Conservation (phyloP, 2,113 vertebrate species). For the Albula glossodonta region DNA sequence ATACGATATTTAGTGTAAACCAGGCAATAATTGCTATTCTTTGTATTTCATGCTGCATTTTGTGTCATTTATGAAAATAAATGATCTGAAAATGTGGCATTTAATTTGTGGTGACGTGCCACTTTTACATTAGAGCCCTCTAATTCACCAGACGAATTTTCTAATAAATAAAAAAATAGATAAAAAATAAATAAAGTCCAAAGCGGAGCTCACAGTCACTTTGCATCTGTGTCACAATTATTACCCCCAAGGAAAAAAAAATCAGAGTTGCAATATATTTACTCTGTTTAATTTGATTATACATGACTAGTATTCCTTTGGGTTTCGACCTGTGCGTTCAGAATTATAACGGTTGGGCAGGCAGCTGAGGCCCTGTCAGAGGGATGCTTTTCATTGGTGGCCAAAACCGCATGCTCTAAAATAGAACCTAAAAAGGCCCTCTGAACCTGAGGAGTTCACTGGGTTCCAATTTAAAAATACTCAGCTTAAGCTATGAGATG, state of each 20-base stretch:
- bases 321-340: slow-evolving; percentile 50
- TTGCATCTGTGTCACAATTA: background rate
- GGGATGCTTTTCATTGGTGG: slow-evolving; percentile 7
- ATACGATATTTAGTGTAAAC: too few relatives aligned
- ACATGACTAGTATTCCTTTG: slow-evolving; percentile 53
- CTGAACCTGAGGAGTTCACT: background rate
- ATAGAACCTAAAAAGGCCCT: background rate
- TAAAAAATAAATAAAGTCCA: background rate
- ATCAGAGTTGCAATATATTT: slow-evolving; percentile 63
- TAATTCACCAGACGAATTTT: background rate
- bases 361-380: background rate
- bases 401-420: slow-evolving; percentile 8
- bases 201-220: background rate
- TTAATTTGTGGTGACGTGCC: background rate
- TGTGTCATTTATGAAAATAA: background rate
- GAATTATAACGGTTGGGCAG: slow-evolving; percentile 38
- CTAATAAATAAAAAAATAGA: background rate
- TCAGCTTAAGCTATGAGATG: slow-evolving; percentile 39
- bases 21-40: too few relatives aligned
- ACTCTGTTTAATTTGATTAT: slow-evolving; percentile 67
- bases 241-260: slow-evolving; percentile 67
- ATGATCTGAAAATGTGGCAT: too few relatives aligned
- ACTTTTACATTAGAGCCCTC: background rate
- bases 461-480: background rate
- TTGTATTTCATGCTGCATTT: background rate